Evolutionary conservation across 2,888 invertebrate genomes (phyloP).

Genomic region (Shargacucullia verbasci): DNA sequence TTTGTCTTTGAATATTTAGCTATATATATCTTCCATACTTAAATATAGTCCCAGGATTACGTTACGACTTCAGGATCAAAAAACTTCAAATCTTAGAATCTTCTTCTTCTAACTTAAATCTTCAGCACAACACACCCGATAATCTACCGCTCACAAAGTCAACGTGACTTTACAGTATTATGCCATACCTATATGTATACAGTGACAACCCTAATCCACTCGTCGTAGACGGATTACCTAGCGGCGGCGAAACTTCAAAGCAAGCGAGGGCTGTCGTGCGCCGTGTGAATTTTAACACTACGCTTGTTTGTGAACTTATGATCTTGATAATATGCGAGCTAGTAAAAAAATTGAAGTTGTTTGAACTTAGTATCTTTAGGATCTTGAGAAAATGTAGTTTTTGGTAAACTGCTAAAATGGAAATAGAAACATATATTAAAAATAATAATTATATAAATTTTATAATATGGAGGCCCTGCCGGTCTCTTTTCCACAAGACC

Average conservation of each 20-base stretch:
- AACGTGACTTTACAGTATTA: constrained; percentile 53
- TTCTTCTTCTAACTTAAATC: constrained; percentile 21
- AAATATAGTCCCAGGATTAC: too few relatives aligned
- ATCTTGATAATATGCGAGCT: constrained; percentile 58
- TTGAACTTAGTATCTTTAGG: constrained; percentile 27
- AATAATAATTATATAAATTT: too few relatives aligned
- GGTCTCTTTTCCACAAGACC: too few relatives aligned
- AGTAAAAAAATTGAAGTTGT: constrained; percentile 47
- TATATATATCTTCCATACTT: too few relatives aligned
- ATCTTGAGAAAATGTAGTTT: constrained; percentile 26
- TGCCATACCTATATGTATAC: constrained; percentile 31
- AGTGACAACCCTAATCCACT: constrained; percentile 63
- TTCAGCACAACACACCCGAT: constrained; percentile 32
- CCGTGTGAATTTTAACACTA: constrained; percentile 69
- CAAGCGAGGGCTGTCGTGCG: constrained; percentile 65
- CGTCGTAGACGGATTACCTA: constrained; percentile 66
- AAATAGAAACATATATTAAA: too few relatives aligned
- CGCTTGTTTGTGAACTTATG: constrained; percentile 56
- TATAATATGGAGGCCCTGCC: too few relatives aligned
- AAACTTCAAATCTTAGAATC: constrained; percentile 3
- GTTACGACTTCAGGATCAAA: constrained; percentile 11
- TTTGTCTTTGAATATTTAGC: too few relatives aligned
- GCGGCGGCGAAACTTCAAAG: constrained; percentile 74
- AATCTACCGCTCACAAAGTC: constrained; percentile 41
- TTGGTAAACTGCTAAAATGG: constrained; percentile 3